Conservation (phyloP, 1,140 invertebrate genomes). For the Archegozetes longisetosus region DNA sequence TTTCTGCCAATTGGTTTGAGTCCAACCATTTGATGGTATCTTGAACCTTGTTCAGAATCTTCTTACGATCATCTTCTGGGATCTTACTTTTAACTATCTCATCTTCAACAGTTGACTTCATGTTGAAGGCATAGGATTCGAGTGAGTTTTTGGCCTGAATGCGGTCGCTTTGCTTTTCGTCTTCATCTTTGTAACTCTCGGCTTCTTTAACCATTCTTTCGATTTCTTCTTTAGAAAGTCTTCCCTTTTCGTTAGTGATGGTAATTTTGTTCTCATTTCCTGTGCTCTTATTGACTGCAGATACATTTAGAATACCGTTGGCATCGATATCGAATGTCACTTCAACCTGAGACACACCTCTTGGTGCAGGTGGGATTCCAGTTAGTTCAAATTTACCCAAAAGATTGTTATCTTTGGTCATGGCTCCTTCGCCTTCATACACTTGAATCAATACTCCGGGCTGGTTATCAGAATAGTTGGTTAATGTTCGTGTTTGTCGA, state of each 20-base stretch:
- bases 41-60: slow-evolving; percentile 74
- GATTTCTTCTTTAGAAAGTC: slow-evolving; percentile 89
- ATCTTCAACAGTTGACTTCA: slow-evolving; percentile 45
- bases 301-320: slow-evolving; percentile 35
- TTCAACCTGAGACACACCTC: slow-evolving; percentile 40
- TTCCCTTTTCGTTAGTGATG: slow-evolving; percentile 94
- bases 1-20: slow-evolving; percentile 63
- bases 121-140: slow-evolving; percentile 48
- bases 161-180: slow-evolving; percentile 65
- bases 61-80: slow-evolving; percentile 64
- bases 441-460: slow-evolving; percentile 75
- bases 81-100: slow-evolving; percentile 43
- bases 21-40: slow-evolving; percentile 90
- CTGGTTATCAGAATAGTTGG: slow-evolving; percentile 91
- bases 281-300: slow-evolving; percentile 48
- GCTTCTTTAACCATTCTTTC: slow-evolving; percentile 95
- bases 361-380: slow-evolving; percentile 42
- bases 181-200: slow-evolving; percentile 83
- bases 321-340: slow-evolving; percentile 33
- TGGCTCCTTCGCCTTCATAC: slow-evolving; percentile 41
- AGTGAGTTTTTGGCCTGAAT: slow-evolving; percentile 47
- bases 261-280: slow-evolving; percentile 96
- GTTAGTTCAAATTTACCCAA: slow-evolving; percentile 42
- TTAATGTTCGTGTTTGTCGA: slow-evolving; percentile 89
- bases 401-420: slow-evolving; percentile 43